Percentiles rank a stretch among this genome's conserved stretches.
Evolutionary conservation across 2,113 vertebrate species (phyloP).

Genomic region (Cryptotis parvus): DNA sequence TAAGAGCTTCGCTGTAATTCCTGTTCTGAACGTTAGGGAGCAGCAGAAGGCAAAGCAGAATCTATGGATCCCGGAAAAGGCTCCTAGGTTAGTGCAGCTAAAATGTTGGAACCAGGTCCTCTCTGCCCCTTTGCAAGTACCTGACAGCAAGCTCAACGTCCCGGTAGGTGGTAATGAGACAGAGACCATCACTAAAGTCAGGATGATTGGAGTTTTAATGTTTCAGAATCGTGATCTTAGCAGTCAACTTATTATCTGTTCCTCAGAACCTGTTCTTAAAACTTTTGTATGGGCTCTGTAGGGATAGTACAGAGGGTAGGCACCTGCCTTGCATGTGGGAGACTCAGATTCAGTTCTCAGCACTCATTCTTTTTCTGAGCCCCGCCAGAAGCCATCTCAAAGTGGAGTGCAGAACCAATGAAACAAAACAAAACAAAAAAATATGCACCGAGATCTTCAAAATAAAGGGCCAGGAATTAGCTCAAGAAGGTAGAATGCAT

Average conservation of each 20-base stretch:
- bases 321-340: too few relatives aligned
- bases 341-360: too few relatives aligned
- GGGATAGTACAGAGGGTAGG: too few relatives aligned
- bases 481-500: too few relatives aligned
- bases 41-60: slow-evolving; percentile 68
- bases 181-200: not conserved
- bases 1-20: slow-evolving; percentile 39
- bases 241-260: not conserved
- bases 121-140: not conserved
- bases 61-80: not conserved
- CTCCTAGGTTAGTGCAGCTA: not conserved
- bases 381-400: too few relatives aligned
- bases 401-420: too few relatives aligned
- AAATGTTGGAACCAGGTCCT: not conserved
- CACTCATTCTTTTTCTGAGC: too few relatives aligned
- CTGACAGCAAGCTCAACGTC: not conserved
- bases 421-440: too few relatives aligned
- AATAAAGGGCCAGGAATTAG: too few relatives aligned
- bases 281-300: too few relatives aligned
- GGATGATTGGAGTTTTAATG: not conserved
- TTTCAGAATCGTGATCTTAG: not conserved
- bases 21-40: slow-evolving; percentile 51
- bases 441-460: too few relatives aligned
- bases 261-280: not conserved
- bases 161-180: not conserved